phyloP scores from a whole-genome alignment of 2,797 vertebrate genomes.

The Paedocypris micromegethes region DNA sequence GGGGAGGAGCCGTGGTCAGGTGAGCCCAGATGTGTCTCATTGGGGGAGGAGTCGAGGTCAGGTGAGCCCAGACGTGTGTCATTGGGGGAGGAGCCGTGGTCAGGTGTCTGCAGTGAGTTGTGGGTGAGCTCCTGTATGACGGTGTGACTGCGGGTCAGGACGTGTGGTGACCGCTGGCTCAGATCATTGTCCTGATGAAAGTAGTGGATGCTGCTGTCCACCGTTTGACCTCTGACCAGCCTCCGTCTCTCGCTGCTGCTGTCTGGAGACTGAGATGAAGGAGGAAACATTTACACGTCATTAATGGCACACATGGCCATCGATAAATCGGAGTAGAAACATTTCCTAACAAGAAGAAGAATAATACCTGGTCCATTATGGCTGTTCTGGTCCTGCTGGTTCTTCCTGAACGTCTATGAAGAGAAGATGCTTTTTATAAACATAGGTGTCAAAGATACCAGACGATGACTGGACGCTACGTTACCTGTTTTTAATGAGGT shows the following conservation, averaged over 20 bases:
- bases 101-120: background rate
- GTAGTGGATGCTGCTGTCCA: constrained; percentile 53
- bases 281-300: background rate
- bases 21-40: too few species aligned
- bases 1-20: too few species aligned
- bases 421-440: background rate
- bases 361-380: background rate
- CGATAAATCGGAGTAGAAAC: background rate
- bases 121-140: constrained; percentile 53
- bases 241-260: constrained; percentile 47
- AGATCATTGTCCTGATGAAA: background rate
- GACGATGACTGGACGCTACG: too few species aligned
- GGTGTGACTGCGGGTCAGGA: constrained; percentile 64
- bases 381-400: background rate
- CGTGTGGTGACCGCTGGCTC: constrained; percentile 23
- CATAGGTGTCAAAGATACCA: background rate
- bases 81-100: background rate
- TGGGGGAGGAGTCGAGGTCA: background rate
- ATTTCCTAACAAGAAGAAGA: background rate
- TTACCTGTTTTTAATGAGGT: too few species aligned
- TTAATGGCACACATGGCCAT: background rate
- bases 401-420: constrained; percentile 5
- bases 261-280: constrained; percentile 42
- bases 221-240: constrained; percentile 61
- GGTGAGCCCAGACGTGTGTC: background rate